A percentile compares a stretch with the other conserved stretches of the same genome.
These are phyloP conservation scores for Leucozona laternaria DNA, from an alignment of 2,888 invertebrate genomes.

Conservation along the genomic window DNA sequence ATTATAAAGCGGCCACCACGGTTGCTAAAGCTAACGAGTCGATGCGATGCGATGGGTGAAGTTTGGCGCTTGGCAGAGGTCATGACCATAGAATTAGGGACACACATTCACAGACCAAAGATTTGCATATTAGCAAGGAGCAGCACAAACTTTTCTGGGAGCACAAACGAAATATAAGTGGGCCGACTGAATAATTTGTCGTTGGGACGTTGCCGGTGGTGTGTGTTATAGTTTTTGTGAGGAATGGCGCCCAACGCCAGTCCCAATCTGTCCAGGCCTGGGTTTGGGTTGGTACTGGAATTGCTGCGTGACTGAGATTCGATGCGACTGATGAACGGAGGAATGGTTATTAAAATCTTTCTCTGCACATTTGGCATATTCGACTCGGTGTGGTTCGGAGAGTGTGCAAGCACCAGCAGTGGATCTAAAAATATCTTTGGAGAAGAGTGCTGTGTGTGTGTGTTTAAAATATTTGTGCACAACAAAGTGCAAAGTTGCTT, in stretches of 20 bases:
- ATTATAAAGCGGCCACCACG: slow-evolving; percentile 52
- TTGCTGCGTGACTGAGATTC: slow-evolving; percentile 65
- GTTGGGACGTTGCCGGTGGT: not conserved
- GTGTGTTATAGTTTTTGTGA: slow-evolving; percentile 11
- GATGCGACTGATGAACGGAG: slow-evolving; percentile 35
- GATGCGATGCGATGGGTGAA: slow-evolving; percentile 46
- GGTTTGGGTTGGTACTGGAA: slow-evolving; percentile 2
- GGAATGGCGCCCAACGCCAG: slow-evolving; percentile 46
- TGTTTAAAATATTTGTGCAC: slow-evolving; percentile 12
- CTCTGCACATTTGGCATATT: slow-evolving; percentile 50
- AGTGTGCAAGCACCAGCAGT: slow-evolving; percentile 24
- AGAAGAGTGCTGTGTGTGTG: slow-evolving; percentile 23
- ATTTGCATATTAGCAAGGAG: slow-evolving; percentile 70
- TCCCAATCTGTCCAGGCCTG: slow-evolving; percentile 40
- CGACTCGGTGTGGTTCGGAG: not conserved
- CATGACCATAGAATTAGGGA: slow-evolving; percentile 73
- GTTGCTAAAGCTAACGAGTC: slow-evolving; percentile 57
- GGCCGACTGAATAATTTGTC: slow-evolving; percentile 44
- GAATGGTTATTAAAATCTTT: slow-evolving; percentile 59
- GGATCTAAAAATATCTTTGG: slow-evolving; percentile 47
- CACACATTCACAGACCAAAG: slow-evolving; percentile 56
- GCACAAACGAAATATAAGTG: slow-evolving; percentile 23
- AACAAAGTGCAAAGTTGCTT: slow-evolving; percentile 51
- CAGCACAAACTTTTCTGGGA: slow-evolving; percentile 39
- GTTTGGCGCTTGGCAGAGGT: slow-evolving; percentile 60